Percentiles rank a stretch among this genome's conserved stretches.
These are phyloP conservation scores for Lepas anatifera DNA, from an alignment of 2,888 invertebrate genomes.

Conservation along the genomic window DNA sequence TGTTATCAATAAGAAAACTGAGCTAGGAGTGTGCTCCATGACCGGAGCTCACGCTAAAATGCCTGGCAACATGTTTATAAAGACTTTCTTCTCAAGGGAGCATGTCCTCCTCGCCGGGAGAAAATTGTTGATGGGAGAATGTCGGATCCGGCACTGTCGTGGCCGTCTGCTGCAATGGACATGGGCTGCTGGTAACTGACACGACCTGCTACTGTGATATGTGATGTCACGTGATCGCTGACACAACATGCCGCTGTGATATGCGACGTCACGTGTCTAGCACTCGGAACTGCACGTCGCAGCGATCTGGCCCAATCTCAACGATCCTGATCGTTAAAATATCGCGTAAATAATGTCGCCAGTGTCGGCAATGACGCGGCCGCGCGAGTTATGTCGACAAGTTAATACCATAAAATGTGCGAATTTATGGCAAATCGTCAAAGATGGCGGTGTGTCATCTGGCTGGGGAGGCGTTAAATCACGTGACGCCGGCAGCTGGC, in stretches of 20 bases:
- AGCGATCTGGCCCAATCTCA: neutral
- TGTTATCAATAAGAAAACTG: too few species aligned
- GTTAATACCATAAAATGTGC: conserved; percentile 12
- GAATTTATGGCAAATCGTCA: conserved; percentile 12
- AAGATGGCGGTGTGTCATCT: conserved; percentile 7
- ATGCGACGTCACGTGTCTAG: neutral
- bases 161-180: too few species aligned
- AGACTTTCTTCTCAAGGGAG: too few species aligned
- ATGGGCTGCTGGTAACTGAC: too few species aligned
- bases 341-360: conserved; percentile 6
- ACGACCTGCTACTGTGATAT: too few species aligned
- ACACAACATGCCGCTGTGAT: neutral
- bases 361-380: neutral
- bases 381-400: conserved; percentile 10
- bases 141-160: too few species aligned
- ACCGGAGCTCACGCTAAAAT: too few species aligned
- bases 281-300: neutral
- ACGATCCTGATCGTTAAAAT: conserved; percentile 4
- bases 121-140: too few species aligned
- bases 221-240: too few species aligned
- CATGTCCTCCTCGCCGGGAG: too few species aligned
- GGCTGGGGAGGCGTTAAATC: neutral
- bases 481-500: neutral
- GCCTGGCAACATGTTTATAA: too few species aligned
- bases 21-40: too few species aligned